Base-by-base conservation (phyloP, 2,888 invertebrate species). In the Papilio elwesi region DNA sequence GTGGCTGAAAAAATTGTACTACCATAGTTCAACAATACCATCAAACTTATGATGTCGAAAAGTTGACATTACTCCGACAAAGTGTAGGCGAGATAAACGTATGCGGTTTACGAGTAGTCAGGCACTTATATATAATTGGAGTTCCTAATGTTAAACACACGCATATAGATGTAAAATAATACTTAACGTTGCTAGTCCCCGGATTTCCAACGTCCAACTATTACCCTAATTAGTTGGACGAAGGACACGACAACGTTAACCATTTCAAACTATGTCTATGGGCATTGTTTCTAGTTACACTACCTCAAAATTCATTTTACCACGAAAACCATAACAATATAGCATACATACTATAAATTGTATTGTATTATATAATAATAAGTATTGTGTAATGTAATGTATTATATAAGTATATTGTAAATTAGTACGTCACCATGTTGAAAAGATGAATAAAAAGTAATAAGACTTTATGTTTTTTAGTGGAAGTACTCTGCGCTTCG, bases 1-100 rank as follows among this genome's bases (percentile, higher is more conserved):
- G 57, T n/a, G 10, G 16, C 48, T 69, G 62, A 62, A 51, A 69
- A 69, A 69, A 26, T 59, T 49, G 59, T 65, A 65, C 49, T 26
- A 52, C n/a, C 51, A 8, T 26, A 51, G 36, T 66, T 52, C 51
- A 38, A 52, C 65, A 52, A 66, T 52, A 66, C 51, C 51, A 66
- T 51, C 51, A 52, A 66, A 66, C 52, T 66, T 65, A 53, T 48
- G 15, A 36, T 6, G 51, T 48, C 51, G 62, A 63, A 69, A 59
- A 63, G n/a, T 69, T 69, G 13, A 62, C 62, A 13, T 62, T n/a
- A 43, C 52, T 69, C 38, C 7, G 26, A 52, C 52, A n/a, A 15
- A n/a, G 6, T 63, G 43, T 52, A 53, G 15, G 15, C 13, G 59
- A 43, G 57, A 68, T 59, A 49, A 68, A 68, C 57, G 59, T 15